Percentiles rank a stretch among this genome's conserved stretches.
Conservation (phyloP, 2,888 invertebrate species). For the Zelleria hepariella region DNA sequence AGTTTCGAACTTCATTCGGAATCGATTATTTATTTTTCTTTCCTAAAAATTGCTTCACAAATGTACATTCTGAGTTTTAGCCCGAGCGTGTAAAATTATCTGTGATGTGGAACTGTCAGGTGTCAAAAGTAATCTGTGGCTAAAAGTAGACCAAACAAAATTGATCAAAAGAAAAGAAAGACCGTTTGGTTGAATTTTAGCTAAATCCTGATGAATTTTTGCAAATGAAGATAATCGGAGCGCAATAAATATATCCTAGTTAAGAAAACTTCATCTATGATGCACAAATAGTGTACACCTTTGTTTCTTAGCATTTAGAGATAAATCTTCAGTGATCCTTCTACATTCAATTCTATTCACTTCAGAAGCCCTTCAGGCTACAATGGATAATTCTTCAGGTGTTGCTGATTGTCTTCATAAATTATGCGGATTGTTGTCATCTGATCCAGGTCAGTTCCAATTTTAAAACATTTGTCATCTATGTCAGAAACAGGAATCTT, state of each 20-base stretch:
- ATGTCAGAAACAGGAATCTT: slow-evolving; percentile 2
- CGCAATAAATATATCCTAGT: background rate
- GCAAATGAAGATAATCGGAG: background rate
- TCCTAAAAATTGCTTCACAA: no score
- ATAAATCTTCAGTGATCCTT: background rate
- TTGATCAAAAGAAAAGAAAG: no score
- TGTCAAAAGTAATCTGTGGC: background rate
- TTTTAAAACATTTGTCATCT: background rate
- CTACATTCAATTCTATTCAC: background rate
- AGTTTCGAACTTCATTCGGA: no score
- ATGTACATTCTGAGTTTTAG: no score
- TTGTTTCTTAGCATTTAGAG: background rate
- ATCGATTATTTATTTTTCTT: no score
- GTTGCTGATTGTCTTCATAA: slow-evolving; percentile 50
- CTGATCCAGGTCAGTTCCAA: slow-evolving; percentile 49
- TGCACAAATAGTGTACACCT: background rate
- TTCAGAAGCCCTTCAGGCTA: background rate
- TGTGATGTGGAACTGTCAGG: no score
- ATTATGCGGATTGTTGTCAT: slow-evolving; percentile 51
- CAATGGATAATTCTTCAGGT: slow-evolving; percentile 18
- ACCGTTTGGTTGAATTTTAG: no score
- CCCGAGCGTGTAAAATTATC: no score
- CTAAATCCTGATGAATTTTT: background rate
- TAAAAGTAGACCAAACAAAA: background rate
- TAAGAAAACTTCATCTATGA: background rate